A percentile compares a stretch with the other conserved stretches of the same genome.
phyloP scores from a whole-genome alignment of 2,888 invertebrate species.

The Philhelius pedissequus region DNA sequence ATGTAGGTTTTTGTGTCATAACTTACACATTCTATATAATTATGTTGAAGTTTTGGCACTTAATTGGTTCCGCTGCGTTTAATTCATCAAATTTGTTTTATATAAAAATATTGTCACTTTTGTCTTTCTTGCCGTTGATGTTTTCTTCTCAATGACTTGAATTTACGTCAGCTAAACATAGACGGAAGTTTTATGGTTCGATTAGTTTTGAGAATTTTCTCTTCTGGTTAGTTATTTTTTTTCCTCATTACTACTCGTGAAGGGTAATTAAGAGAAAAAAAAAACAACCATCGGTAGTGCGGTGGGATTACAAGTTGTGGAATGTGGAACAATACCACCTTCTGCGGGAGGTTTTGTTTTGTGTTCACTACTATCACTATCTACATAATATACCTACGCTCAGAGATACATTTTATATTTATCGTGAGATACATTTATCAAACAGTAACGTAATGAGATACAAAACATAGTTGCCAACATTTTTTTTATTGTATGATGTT shows the following conservation, averaged over 20 bases:
- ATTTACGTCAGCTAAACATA: conserved; percentile 18
- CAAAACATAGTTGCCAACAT: neutral
- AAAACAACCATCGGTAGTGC: neutral
- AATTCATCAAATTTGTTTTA: conserved; percentile 10
- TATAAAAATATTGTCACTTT: conserved; percentile 21
- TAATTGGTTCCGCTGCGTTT: conserved; percentile 60
- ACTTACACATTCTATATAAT: conserved; percentile 44
- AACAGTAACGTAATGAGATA: neutral
- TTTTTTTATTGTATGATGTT: neutral
- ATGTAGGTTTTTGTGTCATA: conserved; percentile 55
- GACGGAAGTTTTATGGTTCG: conserved; percentile 65
- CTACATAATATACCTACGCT: neutral
- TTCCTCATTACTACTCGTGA: conserved; percentile 46
- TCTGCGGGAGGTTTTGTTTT: neutral
- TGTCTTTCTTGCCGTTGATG: neutral
- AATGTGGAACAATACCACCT: conserved; percentile 53
- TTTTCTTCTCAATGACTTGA: conserved; percentile 10
- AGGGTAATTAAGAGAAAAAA: conserved; percentile 51
- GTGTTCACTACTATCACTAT: neutral
- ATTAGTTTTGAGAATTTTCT: conserved; percentile 64
- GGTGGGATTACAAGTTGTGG: conserved; percentile 24
- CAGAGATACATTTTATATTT: conserved; percentile 38
- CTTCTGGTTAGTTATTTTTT: conserved; percentile 37
- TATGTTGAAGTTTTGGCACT: conserved; percentile 9
- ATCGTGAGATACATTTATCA: conserved; percentile 31